Evolutionary conservation across 2,888 invertebrate species (phyloP).

Genomic region (Aradus depressus): DNA sequence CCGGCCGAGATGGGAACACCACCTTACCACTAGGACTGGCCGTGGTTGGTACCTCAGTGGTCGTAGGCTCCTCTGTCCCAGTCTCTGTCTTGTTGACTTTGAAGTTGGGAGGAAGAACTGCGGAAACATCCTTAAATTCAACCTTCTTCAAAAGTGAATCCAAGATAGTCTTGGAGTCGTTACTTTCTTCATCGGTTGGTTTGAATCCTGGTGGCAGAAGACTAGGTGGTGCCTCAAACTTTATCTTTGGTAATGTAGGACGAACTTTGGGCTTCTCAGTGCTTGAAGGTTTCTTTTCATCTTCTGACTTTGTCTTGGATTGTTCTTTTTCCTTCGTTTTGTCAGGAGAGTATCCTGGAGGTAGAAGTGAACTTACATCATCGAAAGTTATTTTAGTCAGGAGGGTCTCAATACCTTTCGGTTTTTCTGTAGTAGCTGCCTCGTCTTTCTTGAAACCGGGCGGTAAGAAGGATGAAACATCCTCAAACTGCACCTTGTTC

Average conservation of each 20-base stretch:
- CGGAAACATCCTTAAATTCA: constrained; percentile 34
- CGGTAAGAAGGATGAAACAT: constrained; percentile 48
- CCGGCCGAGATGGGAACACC: constrained; percentile 69
- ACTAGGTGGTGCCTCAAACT: constrained; percentile 31
- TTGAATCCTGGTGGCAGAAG: constrained; percentile 50
- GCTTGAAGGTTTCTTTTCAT: constrained; percentile 32
- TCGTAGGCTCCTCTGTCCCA: constrained; percentile 11
- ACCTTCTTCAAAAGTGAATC: constrained; percentile 34
- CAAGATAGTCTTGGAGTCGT: constrained; percentile 21
- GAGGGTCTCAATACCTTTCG: constrained; percentile 29
- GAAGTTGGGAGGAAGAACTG: constrained; percentile 47
- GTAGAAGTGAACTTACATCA: constrained; percentile 38
- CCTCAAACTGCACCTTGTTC: constrained; percentile 41
- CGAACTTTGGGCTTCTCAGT: constrained; percentile 32
- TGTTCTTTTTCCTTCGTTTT: constrained; percentile 14
- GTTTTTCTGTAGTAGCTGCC: constrained; percentile 26
- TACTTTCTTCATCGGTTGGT: constrained; percentile 15
- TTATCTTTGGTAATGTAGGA: constrained; percentile 27
- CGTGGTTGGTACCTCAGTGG: constrained; percentile 21
- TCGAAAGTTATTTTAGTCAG: constrained; percentile 34
- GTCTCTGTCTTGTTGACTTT: constrained; percentile 34
- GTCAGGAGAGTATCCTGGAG: constrained; percentile 44
- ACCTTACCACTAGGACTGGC: constrained; percentile 34
- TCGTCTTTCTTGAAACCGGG: constrained; percentile 47
- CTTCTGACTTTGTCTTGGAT: constrained; percentile 19